Evolutionary conservation across 2,888 invertebrate genomes (phyloP).

Genomic region (Bursaphelenchus okinawaensis): DNA sequence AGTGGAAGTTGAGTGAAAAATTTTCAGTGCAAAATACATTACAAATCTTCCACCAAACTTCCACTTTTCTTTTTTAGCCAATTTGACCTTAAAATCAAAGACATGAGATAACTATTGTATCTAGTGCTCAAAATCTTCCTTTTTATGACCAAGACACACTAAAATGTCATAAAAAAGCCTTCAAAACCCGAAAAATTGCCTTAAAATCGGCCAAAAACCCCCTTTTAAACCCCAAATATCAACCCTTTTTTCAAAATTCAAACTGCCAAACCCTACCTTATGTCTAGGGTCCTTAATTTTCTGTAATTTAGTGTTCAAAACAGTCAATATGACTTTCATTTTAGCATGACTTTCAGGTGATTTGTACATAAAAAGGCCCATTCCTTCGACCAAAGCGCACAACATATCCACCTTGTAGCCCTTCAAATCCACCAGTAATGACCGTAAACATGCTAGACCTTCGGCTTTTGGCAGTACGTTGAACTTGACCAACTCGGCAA

Average conservation of each 20-base stretch:
- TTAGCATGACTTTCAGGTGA: constrained; percentile 50
- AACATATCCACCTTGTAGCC: constrained; percentile 51
- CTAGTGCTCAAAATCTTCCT: too few relatives aligned
- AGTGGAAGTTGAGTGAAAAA: too few relatives aligned
- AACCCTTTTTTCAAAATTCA: not conserved
- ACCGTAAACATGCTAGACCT: constrained; percentile 44
- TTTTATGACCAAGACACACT: not conserved
- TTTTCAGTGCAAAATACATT: too few relatives aligned
- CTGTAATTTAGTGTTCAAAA: constrained; percentile 38
- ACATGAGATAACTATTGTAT: too few relatives aligned
- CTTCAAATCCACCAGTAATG: constrained; percentile 49
- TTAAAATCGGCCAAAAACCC: not conserved
- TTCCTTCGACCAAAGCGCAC: constrained; percentile 44
- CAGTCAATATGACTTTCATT: constrained; percentile 51
- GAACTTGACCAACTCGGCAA: constrained; percentile 52
- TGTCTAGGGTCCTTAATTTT: constrained; percentile 46
- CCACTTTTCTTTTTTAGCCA: too few relatives aligned
- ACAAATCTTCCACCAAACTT: too few relatives aligned
- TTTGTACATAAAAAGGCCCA: constrained; percentile 36
- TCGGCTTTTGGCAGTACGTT: constrained; percentile 51
- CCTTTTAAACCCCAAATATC: not conserved
- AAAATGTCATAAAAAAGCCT: not conserved
- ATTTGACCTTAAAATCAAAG: too few relatives aligned
- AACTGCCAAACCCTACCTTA: constrained; percentile 26
- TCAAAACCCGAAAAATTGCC: too few relatives aligned